These are phyloP conservation scores for Nomada goodeniana DNA, from an alignment of 2,888 invertebrate species.

Conservation along the genomic window DNA sequence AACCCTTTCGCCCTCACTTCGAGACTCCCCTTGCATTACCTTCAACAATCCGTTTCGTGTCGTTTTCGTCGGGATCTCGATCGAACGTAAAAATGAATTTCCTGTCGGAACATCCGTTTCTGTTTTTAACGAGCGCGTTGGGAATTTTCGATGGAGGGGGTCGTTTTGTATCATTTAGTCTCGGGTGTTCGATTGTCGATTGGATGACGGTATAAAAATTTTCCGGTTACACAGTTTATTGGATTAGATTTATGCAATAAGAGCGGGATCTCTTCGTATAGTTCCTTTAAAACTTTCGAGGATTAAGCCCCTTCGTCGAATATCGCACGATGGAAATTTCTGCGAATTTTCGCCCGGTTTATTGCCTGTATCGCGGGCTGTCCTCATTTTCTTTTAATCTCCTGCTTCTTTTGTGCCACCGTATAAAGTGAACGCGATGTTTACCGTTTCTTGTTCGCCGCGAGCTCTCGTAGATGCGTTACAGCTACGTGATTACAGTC, in stretches of 20 bases:
- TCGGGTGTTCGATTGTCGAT: not conserved
- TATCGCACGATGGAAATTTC: not conserved
- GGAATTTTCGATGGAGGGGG: not conserved
- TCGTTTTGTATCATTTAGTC: not conserved
- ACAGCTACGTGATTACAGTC: conserved; percentile 1
- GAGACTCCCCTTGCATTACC: not conserved
- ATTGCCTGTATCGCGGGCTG: not conserved
- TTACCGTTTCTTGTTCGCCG: conserved; percentile 46
- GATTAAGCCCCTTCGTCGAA: not conserved
- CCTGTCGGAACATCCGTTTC: not conserved
- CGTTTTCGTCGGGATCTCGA: conserved; percentile 8
- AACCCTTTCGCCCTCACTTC: conserved; percentile 1
- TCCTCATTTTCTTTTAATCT: conserved; percentile 8
- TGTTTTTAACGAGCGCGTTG: not conserved
- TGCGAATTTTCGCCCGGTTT: not conserved
- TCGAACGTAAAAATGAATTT: not conserved
- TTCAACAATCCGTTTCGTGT: not conserved
- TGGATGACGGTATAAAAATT: not conserved
- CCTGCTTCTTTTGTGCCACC: conserved; percentile 3
- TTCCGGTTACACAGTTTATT: not conserved
- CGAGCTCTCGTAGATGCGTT: conserved; percentile 10
- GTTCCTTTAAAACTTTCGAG: not conserved
- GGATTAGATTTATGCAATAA: not conserved
- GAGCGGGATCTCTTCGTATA: not conserved
- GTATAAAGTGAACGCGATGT: conserved; percentile 39